Percentiles rank a stretch among this genome's conserved stretches.
phyloP scores from a whole-genome alignment of 1,140 invertebrate genomes.

The Zaprionus gabonicus region DNA sequence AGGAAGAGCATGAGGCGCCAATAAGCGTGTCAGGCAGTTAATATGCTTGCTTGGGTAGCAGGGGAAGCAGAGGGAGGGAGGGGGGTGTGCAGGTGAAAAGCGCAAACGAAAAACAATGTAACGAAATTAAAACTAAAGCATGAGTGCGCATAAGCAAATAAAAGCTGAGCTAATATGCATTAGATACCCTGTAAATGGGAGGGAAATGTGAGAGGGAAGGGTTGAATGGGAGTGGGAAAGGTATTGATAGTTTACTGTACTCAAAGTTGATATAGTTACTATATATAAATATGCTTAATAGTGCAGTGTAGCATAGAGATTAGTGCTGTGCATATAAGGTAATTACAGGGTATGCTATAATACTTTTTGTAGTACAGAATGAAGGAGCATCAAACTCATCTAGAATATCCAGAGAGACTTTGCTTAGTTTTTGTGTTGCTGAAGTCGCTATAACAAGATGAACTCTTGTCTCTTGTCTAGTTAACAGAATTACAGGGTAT shows the following conservation, averaged over 20 bases:
- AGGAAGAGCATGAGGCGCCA: constrained; percentile 41
- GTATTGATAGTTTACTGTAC: not conserved
- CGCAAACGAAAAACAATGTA: constrained; percentile 26
- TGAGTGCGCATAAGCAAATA: constrained; percentile 28
- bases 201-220: not conserved
- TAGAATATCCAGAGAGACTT: no score
- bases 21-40: constrained; percentile 52
- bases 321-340: no score
- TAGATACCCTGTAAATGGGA: not conserved
- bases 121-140: constrained; percentile 16
- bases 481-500: not conserved
- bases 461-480: no score
- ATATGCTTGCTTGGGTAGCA: constrained; percentile 20
- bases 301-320: not conserved
- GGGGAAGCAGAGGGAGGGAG: not conserved
- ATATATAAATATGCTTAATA: no score
- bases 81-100: not conserved
- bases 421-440: no score
- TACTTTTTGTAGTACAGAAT: not conserved
- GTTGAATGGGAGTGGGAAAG: not conserved
- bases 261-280: not conserved
- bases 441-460: no score
- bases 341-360: not conserved
- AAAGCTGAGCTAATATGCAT: constrained; percentile 30
- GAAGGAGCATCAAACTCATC: no score